These are phyloP conservation scores for Agrochola macilenta DNA, from an alignment of 2,888 invertebrate genomes.

Conservation along the genomic window DNA sequence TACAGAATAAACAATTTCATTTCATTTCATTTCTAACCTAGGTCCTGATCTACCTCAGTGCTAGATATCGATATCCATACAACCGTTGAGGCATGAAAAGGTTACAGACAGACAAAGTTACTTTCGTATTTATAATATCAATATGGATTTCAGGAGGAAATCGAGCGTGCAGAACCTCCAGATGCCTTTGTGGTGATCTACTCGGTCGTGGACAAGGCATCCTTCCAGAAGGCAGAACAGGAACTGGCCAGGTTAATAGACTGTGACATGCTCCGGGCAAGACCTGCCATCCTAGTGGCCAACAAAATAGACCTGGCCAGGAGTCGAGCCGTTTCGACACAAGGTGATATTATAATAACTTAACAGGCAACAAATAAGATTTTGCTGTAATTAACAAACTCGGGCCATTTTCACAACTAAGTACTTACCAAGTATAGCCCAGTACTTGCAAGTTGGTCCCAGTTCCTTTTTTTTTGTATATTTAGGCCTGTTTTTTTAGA, in stretches of 20 bases:
- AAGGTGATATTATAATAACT: conserved; percentile 92
- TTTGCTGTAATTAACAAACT: not conserved
- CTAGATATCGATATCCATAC: not conserved
- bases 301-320: conserved; percentile 98
- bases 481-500: no score
- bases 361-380: not conserved
- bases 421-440: no score
- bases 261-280: conserved; percentile 93
- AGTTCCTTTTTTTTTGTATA: no score
- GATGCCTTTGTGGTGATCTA: conserved; percentile 97
- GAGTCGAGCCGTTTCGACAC: conserved; percentile 96
- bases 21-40: no score
- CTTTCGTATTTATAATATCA: not conserved
- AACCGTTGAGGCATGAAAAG: not conserved
- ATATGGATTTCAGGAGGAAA: conserved; percentile 91
- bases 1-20: no score
- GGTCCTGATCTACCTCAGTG: no score
- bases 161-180: conserved; percentile 93
- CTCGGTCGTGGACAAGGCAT: conserved; percentile 97
- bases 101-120: not conserved
- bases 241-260: conserved; percentile 95
- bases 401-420: not conserved
- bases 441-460: no score
- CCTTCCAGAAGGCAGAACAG: conserved; percentile 95
- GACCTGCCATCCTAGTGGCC: conserved; percentile 96